Conservation (phyloP, 2,888 invertebrate species). For the Desoria tigrina region DNA sequence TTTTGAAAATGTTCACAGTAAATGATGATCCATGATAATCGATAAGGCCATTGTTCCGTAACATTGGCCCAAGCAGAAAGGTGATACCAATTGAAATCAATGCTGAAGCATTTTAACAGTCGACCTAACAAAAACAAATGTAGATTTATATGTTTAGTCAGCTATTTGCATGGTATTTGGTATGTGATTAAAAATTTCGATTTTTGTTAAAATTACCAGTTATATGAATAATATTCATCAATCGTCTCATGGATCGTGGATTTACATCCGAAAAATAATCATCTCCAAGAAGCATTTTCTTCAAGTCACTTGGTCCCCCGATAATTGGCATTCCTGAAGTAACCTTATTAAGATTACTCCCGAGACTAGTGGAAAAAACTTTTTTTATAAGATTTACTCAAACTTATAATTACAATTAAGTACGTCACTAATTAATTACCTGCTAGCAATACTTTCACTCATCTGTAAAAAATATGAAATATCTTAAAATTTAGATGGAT, state of each 20-base stretch:
- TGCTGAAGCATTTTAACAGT: constrained; percentile 94
- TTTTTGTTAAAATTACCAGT: constrained; percentile 72
- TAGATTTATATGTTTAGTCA: too few species aligned
- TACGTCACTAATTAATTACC: too few species aligned
- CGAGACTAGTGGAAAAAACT: too few species aligned
- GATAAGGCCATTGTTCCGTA: constrained; percentile 98
- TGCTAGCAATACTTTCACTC: constrained; percentile 88
- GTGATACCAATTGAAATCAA: constrained; percentile 98
- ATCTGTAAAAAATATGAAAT: too few species aligned
- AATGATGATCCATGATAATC: constrained; percentile 95
- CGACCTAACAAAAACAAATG: constrained; percentile 67
- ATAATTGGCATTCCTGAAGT: constrained; percentile 64
- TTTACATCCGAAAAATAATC: constrained; percentile 99
- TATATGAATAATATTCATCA: constrained; percentile 96
- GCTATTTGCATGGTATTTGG: too few species aligned
- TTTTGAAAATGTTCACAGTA: constrained; percentile 89
- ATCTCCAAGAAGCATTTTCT: constrained; percentile 87
- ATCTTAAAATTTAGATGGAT: too few species aligned
- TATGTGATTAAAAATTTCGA: too few species aligned
- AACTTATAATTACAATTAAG: too few species aligned
- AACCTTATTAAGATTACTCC: constrained; percentile 68
- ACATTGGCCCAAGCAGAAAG: constrained; percentile 97
- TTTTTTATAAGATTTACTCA: too few species aligned
- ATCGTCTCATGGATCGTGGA: constrained; percentile 90
- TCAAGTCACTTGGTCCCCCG: constrained; percentile 71